These are phyloP conservation scores for Drosophila testacea DNA, from an alignment of 2,888 invertebrate genomes.

Conservation along the genomic window DNA sequence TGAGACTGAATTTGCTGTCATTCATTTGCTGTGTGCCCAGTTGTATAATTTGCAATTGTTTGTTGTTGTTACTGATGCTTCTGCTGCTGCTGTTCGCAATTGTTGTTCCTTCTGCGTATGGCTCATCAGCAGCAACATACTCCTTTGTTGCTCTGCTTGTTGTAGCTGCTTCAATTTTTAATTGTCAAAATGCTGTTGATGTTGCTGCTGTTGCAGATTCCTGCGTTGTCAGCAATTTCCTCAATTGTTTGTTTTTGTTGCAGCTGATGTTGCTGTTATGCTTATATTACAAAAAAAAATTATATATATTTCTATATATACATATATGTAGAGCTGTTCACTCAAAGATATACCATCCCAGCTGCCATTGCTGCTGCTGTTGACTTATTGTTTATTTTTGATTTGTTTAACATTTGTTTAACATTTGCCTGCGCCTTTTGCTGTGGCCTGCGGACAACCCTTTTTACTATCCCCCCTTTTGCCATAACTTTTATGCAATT, in stretches of 20 bases:
- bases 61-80: conserved; percentile 60
- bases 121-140: conserved; percentile 33
- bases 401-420: conserved; percentile 66
- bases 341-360: conserved; percentile 20
- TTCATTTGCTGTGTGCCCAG: conserved; percentile 71
- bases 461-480: not conserved
- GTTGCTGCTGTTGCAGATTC: conserved; percentile 37
- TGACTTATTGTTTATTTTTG: conserved; percentile 63
- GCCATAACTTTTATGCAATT: conserved; percentile 13
- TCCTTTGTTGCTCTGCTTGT: conserved; percentile 17
- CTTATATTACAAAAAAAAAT: conserved; percentile 36
- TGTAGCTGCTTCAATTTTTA: conserved; percentile 56
- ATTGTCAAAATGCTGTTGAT: conserved; percentile 53
- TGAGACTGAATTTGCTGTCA: conserved; percentile 16
- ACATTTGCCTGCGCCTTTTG: conserved; percentile 52
- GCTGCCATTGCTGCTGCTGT: conserved; percentile 22
- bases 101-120: conserved; percentile 35
- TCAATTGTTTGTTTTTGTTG: conserved; percentile 42
- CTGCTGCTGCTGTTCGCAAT: conserved; percentile 25
- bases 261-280: conserved; percentile 43
- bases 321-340: not conserved
- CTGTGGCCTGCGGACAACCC: not conserved
- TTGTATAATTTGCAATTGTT: conserved; percentile 77
- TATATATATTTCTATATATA: not conserved
- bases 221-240: conserved; percentile 66